A percentile compares a stretch with the other conserved stretches of the same genome.
phyloP scores from a whole-genome alignment of 2,113 vertebrate genomes.

The Mirza zaza region DNA sequence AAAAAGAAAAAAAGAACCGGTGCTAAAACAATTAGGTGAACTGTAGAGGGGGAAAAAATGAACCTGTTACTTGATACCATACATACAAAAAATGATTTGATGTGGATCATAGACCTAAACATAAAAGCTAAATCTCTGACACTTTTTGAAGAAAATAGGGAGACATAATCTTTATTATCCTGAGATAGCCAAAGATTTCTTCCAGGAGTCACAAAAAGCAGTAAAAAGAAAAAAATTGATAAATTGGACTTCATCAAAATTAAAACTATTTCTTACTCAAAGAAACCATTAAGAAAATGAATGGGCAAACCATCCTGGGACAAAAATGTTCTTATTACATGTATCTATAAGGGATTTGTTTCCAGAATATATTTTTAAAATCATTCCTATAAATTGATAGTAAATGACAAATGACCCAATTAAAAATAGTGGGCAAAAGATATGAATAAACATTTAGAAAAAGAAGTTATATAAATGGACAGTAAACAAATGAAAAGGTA shows the following conservation, averaged over 20 bases:
- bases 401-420: not conserved
- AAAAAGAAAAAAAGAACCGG: too few species aligned
- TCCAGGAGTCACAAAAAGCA: not conserved
- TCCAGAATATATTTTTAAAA: conserved; percentile 30
- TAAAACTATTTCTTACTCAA: not conserved
- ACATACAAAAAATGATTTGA: not conserved
- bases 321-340: not conserved
- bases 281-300: conserved; percentile 7
- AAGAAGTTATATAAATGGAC: not conserved
- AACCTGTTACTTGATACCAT: not conserved
- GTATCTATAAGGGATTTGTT: not conserved
- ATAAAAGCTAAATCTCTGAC: conserved; percentile 9
- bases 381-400: not conserved
- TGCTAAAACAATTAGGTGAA: not conserved
- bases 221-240: not conserved
- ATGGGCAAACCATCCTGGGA: not conserved
- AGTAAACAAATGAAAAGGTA: not conserved
- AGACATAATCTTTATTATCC: not conserved
- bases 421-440: not conserved
- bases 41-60: not conserved
- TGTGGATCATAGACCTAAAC: not conserved
- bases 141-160: not conserved
- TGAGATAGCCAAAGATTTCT: not conserved
- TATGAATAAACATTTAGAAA: not conserved
- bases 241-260: not conserved